A percentile compares a stretch with the other conserved stretches of the same genome.
Evolutionary conservation across 2,113 vertebrate genomes (phyloP).

Genomic region (Indicator maculatus): DNA sequence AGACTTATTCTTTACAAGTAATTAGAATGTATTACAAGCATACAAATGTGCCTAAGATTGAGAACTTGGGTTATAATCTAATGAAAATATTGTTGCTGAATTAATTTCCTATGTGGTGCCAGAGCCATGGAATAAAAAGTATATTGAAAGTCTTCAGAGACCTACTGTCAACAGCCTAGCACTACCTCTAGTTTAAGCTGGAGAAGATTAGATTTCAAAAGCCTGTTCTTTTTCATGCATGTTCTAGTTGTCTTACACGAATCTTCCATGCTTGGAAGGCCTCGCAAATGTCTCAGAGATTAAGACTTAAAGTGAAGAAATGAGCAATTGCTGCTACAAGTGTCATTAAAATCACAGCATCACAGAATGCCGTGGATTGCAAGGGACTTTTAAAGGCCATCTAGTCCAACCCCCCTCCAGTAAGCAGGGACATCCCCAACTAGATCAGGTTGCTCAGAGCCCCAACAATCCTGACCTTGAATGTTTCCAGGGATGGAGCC

Average conservation of each 20-base stretch:
- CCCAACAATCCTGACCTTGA: too few relatives aligned
- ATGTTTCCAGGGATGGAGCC: too few relatives aligned
- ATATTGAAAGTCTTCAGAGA: slow-evolving; percentile 81
- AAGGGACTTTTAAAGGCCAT: too few relatives aligned
- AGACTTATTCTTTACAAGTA: slow-evolving; percentile 72
- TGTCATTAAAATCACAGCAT: not conserved
- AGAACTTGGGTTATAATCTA: slow-evolving; percentile 83
- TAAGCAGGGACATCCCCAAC: too few relatives aligned
- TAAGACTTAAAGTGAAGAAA: not conserved
- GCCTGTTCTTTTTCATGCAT: slow-evolving; percentile 70
- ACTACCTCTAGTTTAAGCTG: slow-evolving; percentile 59
- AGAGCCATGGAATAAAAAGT: slow-evolving; percentile 79
- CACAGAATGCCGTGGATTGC: too few relatives aligned
- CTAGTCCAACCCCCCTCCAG: too few relatives aligned
- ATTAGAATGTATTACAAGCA: slow-evolving; percentile 78
- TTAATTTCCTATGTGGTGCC: slow-evolving; percentile 86
- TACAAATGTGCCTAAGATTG: slow-evolving; percentile 79
- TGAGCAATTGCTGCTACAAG: not conserved
- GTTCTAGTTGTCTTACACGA: slow-evolving; percentile 65
- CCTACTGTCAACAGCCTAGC: slow-evolving; percentile 66
- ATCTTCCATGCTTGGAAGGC: not conserved
- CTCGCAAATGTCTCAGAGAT: not conserved
- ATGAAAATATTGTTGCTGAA: slow-evolving; percentile 88
- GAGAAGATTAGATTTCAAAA: slow-evolving; percentile 76
- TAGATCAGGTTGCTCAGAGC: too few relatives aligned